A percentile compares a stretch with the other conserved stretches of the same genome.
Evolutionary conservation across 2,113 vertebrate genomes (phyloP).

Genomic region (Oncorhynchus clarkii): DNA sequence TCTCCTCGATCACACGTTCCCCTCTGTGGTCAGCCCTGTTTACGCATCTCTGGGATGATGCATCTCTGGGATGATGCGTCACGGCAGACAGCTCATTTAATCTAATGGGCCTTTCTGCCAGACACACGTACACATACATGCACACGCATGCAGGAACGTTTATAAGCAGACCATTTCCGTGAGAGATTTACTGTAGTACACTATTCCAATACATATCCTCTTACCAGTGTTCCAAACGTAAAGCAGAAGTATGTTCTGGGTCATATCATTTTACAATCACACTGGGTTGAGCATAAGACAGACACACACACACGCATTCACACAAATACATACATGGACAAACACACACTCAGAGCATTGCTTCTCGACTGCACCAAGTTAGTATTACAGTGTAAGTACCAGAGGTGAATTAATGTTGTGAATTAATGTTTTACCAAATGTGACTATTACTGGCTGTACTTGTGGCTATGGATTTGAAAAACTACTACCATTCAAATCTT

Average conservation of each 20-base stretch:
- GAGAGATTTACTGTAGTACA: slow-evolving; percentile 37
- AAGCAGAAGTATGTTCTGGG: slow-evolving; percentile 48
- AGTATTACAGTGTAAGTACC: background rate
- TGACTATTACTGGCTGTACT: background rate
- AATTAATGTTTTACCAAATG: background rate
- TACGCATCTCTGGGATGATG: slow-evolving; percentile 8
- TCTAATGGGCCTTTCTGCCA: background rate
- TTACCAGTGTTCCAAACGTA: slow-evolving; percentile 16
- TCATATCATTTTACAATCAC: slow-evolving; percentile 24
- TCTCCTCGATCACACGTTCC: slow-evolving; percentile 17
- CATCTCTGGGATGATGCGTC: background rate
- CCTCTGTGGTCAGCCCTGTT: slow-evolving; percentile 28
- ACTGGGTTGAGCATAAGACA: background rate
- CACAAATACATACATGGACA: too few relatives aligned
- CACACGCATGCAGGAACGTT: background rate
- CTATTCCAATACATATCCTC: slow-evolving; percentile 29
- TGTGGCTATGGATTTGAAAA: background rate
- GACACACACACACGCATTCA: too few relatives aligned
- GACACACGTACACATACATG: background rate
- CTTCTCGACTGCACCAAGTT: too few relatives aligned
- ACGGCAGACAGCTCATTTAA: background rate
- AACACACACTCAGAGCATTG: too few relatives aligned
- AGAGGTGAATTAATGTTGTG: background rate
- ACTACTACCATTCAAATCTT: background rate
- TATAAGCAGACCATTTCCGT: background rate